Evolutionary conservation across 2,797 vertebrate genomes (phyloP), one percentile per base, ranked within the genome.

Genomic region (Tenualosa thibaudeaui): DNA sequence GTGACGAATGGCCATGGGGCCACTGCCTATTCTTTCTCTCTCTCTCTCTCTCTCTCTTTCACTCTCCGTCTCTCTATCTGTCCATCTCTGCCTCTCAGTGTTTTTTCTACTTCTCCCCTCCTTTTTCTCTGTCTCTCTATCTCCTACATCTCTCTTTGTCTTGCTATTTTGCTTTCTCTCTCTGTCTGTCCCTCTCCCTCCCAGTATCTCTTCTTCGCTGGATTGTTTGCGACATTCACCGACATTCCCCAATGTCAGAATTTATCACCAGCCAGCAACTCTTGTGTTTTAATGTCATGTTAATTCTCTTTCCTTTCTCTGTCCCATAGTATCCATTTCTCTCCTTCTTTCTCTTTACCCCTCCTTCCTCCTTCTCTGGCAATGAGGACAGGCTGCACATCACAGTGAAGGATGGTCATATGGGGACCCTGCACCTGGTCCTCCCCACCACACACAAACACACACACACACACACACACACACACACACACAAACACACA

Each of bases 1-100:
- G 91, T 92, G 93, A 95, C 94, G 93, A 93, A 96, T 92, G 68
- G 85, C 82, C 84, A 87, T 65, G 85, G 88, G 83, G 88, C 54
- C 82, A 81, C 83, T 0, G 43, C 89, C 91, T 90, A 88, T 87
- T 90, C 82, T n/a, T n/a, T 22, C 22, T 31, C 5, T 43, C 31
- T 75, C 13, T 75, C 31, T 75, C 13, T 75, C 31, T 40, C n/a
- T 31, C 24, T 5, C 17, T 22, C 4, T 58, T 17, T 58, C 19
- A 7, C 19, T 58, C 19, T n/a, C 56, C 7, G 17, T 58, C 56
- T 17, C 12, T 54, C 13, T 17, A 17, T 13, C 53, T 54, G 7
- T 54, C 53, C 17, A 13, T 54, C 15, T 54, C 7, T 54, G 3
- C 53, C 9, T 54, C 53, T 54, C 13, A 5, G 46, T 49, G 4